A percentile compares a stretch with the other conserved stretches of the same genome.
Conservation (phyloP, 1,140 invertebrate genomes). For the Cryptotermes secundus region DNA sequence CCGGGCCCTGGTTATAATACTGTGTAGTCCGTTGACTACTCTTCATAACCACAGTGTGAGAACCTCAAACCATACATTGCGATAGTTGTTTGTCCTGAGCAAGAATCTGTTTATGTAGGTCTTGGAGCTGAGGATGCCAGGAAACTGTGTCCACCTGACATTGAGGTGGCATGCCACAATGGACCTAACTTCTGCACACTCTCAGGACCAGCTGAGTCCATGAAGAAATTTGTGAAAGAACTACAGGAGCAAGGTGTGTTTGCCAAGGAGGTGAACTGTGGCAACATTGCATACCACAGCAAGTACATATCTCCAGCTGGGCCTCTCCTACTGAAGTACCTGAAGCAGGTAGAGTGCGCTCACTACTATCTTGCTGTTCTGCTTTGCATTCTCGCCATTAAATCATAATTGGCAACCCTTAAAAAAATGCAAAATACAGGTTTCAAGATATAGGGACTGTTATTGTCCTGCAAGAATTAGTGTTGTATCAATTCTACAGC, state of each 20-base stretch:
- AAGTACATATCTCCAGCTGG: slow-evolving; percentile 74
- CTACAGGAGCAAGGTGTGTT: slow-evolving; percentile 59
- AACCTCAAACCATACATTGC: too few relatives aligned
- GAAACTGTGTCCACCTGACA: slow-evolving; percentile 51
- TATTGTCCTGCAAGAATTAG: too few relatives aligned
- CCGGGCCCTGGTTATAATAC: too few relatives aligned
- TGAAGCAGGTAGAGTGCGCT: slow-evolving; percentile 58
- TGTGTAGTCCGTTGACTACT: too few relatives aligned
- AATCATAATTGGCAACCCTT: too few relatives aligned
- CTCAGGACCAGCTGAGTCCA: slow-evolving; percentile 63
- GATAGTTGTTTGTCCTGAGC: too few relatives aligned
- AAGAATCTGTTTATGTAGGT: not conserved
- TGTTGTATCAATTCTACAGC: too few relatives aligned
- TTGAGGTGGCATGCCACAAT: slow-evolving; percentile 74
- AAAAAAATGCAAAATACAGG: too few relatives aligned
- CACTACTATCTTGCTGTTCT: too few relatives aligned
- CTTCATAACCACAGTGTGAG: too few relatives aligned
- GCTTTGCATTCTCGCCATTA: too few relatives aligned
- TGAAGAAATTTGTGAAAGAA: slow-evolving; percentile 46
- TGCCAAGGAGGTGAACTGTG: slow-evolving; percentile 66
- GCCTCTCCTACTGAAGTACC: slow-evolving; percentile 66
- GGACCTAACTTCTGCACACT: slow-evolving; percentile 67
- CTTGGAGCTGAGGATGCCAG: not conserved
- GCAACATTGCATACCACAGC: slow-evolving; percentile 74
- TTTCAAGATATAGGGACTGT: too few relatives aligned